Evolutionary conservation across 2,113 vertebrate species (phyloP), one percentile per base, ranked within the genome.

Genomic region (Numenius arquata): DNA sequence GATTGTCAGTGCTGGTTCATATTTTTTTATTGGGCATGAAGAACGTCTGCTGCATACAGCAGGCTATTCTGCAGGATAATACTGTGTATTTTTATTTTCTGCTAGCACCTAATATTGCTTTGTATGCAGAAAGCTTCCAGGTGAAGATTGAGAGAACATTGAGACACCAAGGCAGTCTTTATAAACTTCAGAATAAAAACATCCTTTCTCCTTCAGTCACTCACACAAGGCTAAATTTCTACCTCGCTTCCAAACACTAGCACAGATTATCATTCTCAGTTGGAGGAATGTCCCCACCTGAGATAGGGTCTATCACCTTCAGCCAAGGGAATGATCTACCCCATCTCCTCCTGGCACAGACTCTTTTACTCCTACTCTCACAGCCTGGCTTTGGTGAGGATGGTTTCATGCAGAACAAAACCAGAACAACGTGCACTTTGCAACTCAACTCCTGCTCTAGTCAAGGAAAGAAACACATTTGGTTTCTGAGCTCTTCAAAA

Each of bases 1-100:
- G 72, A 88, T 83, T 55, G 76, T 88, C 52, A 85, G 61, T 73
- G 53, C 66, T 59, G 58, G 45, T 84, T 93, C 68, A 52, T 86
- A 78, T 83, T 80, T 75, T 96, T 86, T 79, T 81, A 88, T 26
- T 80, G 74, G 73, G 70, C 76, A 93, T 65, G 88, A 96, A 96
- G 90, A 97, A 83, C 61, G 53, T 72, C 88, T 95, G 48, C 77
- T 96, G 89, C 73, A 74, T 94, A 72, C 67, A 84, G 41, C 15
- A 61, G 89, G n/a, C 18, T 74, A 91, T 94, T 90, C 74, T 88
- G 84, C 76, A 71, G 84, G 45, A 43, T 59, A 45, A 79, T 92
- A 11, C 41, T 65, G 43, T 13, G 15, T 72, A 34, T 55, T 93
- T 95, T 89, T 38, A 61, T 50, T 85, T 89, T 92, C 62, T 91